Base-by-base conservation (phyloP, 2,888 invertebrate species). In the Xanthia icteritia region DNA sequence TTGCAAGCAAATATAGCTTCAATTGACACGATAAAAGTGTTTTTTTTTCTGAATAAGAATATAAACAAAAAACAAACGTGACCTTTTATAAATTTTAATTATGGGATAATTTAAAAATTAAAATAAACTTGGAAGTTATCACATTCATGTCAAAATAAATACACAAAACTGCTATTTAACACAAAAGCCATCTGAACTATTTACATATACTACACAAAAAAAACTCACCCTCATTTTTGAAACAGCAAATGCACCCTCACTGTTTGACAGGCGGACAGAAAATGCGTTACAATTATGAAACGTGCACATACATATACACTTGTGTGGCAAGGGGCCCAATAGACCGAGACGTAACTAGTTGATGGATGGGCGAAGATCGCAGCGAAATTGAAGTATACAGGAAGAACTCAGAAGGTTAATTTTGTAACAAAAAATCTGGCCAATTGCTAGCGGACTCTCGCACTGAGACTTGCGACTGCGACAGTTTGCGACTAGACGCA, bases 201-300 rank as follows among this genome's bases (percentile, higher is more conserved):
- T 39, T 23, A 76, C 56, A 27, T 64, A 39, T 31, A 58, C 27
- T 58, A 27, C 36, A 20, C 61, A 61, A 68, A 73, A 45, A 48
- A 17, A 8, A 92, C 93, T 90, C 71, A 94, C 94, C 92, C 93
- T 89, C 94, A 94, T 94, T 75, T 77, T 84, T 87, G 51, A 27
- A 61, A 61, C 68, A 39, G 56, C 42, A 11, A 80, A 82, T 79
- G 31, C 79, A 83, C 80, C 81, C 77, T 63, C 80, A 76, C 89
- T 0, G 65, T 27, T 63, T 76, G 85, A 90, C 74, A 71, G 77
- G 86, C 86, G 60, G 73, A 85, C 87, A 71, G 76, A 90, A 66
- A 84, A 85, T 84, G 84, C 61, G 68, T 36, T 54, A 39, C 3
- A 58, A 56, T 66, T 56, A 76, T 63, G 60, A 76, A 66, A 60